These are phyloP conservation scores for Gyrodactylus bullatarudis DNA, from an alignment of 1,140 invertebrate genomes.

Conservation along the genomic window DNA sequence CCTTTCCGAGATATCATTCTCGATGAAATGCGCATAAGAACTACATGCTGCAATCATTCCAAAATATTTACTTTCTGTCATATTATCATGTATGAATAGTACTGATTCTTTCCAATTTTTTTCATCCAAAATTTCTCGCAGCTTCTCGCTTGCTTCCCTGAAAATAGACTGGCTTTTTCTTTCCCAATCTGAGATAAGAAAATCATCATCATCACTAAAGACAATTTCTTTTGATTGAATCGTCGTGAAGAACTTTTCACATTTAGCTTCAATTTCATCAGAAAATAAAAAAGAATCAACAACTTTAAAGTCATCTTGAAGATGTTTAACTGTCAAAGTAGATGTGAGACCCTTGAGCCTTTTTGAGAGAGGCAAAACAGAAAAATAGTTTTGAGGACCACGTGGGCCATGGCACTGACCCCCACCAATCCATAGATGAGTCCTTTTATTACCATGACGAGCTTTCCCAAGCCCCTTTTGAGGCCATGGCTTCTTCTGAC, in stretches of 20 bases:
- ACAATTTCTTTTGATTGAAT: background rate
- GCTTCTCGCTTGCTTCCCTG: background rate
- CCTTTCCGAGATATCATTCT: background rate
- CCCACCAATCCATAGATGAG: slow-evolving; percentile 39
- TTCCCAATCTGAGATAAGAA: background rate
- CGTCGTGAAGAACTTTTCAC: background rate
- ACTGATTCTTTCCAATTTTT: background rate
- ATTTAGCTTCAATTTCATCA: background rate
- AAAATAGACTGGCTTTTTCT: background rate
- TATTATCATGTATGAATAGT: background rate
- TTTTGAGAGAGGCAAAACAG: slow-evolving; percentile 43
- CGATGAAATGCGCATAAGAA: background rate
- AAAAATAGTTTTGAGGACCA: slow-evolving; percentile 51
- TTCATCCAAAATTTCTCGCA: background rate
- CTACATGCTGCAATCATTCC: background rate
- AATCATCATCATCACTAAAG: background rate
- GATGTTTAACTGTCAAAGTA: slow-evolving; percentile 51
- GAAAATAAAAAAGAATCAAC: slow-evolving; percentile 3
- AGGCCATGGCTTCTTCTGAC: slow-evolving; percentile 43
- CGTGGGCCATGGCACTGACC: slow-evolving; percentile 52
- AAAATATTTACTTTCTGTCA: background rate
- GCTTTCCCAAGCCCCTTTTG: slow-evolving; percentile 64
- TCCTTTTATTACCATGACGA: slow-evolving; percentile 54
- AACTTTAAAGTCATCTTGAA: slow-evolving; percentile 25
- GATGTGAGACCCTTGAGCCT: slow-evolving; percentile 42